Evolutionary conservation across 2,888 invertebrate species (phyloP).

Genomic region (Ceratothoa steindachneri): DNA sequence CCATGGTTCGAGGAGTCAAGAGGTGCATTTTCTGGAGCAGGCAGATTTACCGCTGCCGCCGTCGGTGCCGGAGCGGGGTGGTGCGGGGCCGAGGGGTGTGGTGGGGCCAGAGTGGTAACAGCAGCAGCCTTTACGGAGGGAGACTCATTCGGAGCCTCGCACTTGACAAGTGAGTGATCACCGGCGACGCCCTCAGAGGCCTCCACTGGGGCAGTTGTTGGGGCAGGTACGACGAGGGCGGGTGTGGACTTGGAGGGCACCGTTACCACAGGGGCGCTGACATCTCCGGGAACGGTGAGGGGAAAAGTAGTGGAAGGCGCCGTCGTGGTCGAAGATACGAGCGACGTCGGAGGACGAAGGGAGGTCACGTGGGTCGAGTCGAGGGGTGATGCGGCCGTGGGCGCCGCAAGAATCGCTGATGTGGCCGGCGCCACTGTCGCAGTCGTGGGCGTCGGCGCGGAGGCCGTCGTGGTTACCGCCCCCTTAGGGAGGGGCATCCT

Average conservation of each 20-base stretch:
- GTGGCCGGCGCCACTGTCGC: neutral
- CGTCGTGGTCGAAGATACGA: conserved; percentile 11
- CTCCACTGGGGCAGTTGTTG: conserved; percentile 1
- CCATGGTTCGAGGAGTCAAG: neutral
- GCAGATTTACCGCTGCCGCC: neutral
- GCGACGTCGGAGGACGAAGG: neutral
- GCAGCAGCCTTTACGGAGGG: neutral
- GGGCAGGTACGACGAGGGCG: neutral
- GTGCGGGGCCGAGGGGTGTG: neutral
- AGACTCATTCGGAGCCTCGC: neutral
- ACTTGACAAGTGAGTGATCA: neutral
- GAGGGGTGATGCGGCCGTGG: neutral
- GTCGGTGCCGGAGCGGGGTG: too few relatives aligned
- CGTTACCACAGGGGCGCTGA: neutral
- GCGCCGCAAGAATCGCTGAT: neutral
- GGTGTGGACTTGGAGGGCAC: neutral
- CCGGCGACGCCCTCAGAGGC: neutral
- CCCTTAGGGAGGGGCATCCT: neutral
- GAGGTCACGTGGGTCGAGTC: neutral
- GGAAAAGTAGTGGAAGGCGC: neutral
- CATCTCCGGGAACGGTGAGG: neutral
- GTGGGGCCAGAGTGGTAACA: neutral
- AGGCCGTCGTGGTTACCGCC: neutral
- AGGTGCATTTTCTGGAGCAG: conserved; percentile 3
- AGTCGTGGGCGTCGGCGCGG: neutral